Conservation (phyloP, 2,113 vertebrate species). For the Cryptoleucopteryx plumbea region DNA sequence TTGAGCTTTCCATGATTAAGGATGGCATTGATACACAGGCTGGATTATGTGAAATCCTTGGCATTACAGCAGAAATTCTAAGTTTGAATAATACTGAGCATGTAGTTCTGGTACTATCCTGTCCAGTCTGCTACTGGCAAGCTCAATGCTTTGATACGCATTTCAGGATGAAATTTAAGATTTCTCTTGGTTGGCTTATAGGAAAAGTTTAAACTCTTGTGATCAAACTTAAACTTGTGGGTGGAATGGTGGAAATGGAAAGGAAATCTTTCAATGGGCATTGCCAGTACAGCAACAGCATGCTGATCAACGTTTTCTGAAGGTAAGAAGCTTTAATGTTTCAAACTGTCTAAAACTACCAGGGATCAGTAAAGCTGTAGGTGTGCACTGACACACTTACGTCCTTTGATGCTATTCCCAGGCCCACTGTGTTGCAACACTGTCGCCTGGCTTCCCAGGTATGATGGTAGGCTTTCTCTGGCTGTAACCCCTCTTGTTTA, state of each 20-base stretch:
- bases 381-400: rapidly evolving
- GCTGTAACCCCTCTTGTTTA: not conserved
- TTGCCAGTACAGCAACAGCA: not conserved
- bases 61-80: rapidly evolving
- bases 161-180: not conserved
- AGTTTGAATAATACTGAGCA: not conserved
- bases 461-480: not conserved
- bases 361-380: not conserved
- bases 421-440: not conserved
- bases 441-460: not conserved
- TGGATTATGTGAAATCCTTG: not conserved
- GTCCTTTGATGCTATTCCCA: not conserved
- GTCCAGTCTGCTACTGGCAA: not conserved
- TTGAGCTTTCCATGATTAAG: not conserved
- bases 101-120: not conserved
- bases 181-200: not conserved
- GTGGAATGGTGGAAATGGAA: not conserved
- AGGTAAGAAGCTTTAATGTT: not conserved
- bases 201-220: not conserved
- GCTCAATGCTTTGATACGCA: not conserved
- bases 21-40: not conserved
- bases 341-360: no score
- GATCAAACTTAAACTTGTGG: not conserved
- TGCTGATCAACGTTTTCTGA: rapidly evolving
- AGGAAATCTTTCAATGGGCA: not conserved